Percentiles rank a stretch among this genome's conserved stretches.
Evolutionary conservation across 2,113 vertebrate species (phyloP).

Genomic region (Psephotus haematonotus): DNA sequence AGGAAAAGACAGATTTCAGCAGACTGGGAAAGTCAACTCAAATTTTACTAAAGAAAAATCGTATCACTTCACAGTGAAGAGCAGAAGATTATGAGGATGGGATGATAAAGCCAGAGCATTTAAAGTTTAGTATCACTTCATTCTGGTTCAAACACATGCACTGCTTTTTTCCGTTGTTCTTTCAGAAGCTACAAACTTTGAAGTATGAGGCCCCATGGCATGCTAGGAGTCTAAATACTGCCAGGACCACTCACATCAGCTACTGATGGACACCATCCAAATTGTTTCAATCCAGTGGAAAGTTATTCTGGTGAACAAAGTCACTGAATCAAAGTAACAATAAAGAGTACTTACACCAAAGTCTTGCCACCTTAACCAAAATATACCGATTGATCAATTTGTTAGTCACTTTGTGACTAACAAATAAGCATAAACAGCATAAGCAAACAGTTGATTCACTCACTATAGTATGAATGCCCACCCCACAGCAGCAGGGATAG

Average conservation of each 20-base stretch:
- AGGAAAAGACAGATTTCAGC: background rate
- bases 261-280: background rate
- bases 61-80: background rate
- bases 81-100: background rate
- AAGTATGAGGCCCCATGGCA: background rate
- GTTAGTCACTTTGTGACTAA: background rate
- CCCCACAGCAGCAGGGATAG: background rate
- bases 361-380: background rate
- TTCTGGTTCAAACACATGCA: background rate
- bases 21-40: background rate
- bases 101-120: background rate
- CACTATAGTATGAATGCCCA: background rate
- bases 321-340: background rate
- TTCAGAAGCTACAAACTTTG: background rate
- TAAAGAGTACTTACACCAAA: background rate
- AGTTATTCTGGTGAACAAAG: background rate
- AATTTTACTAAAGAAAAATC: background rate
- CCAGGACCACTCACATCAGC: background rate
- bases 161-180: accelerated
- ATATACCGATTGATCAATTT: background rate
- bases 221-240: background rate
- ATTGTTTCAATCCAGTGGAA: background rate
- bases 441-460: background rate
- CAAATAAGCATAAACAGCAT: background rate
- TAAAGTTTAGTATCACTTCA: background rate